Percentiles rank a stretch among this genome's conserved stretches.
phyloP scores from a whole-genome alignment of 2,888 invertebrate species.

The Nephrotoma appendiculata region DNA sequence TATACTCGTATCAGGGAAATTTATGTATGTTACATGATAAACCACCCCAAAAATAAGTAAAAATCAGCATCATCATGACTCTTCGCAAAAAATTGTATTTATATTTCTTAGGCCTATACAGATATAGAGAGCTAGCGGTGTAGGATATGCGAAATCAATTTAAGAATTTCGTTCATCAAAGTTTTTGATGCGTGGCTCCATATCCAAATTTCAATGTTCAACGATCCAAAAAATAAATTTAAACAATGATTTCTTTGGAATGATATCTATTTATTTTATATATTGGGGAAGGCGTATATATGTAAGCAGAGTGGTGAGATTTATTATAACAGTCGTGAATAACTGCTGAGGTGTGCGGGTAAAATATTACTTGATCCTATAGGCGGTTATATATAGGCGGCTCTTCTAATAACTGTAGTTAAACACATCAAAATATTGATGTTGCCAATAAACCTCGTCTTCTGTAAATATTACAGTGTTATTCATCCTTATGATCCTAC shows the following conservation, averaged over 20 bases:
- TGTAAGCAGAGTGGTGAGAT: too few species aligned
- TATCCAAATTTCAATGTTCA: not conserved
- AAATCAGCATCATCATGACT: not conserved
- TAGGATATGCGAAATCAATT: not conserved
- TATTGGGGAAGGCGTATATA: too few species aligned
- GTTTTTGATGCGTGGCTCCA: not conserved
- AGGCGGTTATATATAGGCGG: too few species aligned
- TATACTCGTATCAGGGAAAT: not conserved
- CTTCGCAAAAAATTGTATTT: not conserved
- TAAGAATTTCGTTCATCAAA: not conserved
- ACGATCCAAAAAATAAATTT: not conserved
- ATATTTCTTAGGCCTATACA: not conserved
- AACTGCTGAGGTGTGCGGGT: too few species aligned
- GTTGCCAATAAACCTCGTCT: too few species aligned
- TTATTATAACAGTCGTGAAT: too few species aligned
- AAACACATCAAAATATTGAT: too few species aligned
- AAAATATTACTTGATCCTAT: too few species aligned
- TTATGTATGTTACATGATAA: not conserved
- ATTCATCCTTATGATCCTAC: too few species aligned
- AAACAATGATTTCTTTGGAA: not conserved
- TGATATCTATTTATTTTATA: not conserved
- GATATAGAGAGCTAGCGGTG: not conserved
- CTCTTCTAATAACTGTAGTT: too few species aligned
- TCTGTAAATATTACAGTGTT: too few species aligned
- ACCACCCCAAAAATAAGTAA: not conserved